A percentile compares a stretch with the other conserved stretches of the same genome.
Evolutionary conservation across 2,797 vertebrate genomes (phyloP).

Genomic region (Pempheris klunzingeri): DNA sequence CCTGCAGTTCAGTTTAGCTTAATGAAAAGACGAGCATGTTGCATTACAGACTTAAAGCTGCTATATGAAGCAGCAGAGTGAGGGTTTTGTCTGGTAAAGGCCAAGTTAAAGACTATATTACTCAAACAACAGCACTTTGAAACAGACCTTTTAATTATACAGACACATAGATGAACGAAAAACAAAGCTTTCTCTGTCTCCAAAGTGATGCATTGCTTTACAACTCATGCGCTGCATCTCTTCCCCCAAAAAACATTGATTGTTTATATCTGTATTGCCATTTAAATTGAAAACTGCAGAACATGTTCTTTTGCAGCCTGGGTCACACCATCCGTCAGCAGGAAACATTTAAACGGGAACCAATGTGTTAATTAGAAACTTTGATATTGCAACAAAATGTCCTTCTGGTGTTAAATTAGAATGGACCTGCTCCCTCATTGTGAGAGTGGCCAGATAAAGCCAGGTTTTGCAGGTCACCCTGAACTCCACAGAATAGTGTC

Average conservation of each 20-base stretch:
- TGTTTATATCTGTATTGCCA: background rate
- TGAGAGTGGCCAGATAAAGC: no score
- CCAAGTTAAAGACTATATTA: background rate
- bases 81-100: background rate
- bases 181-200: background rate
- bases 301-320: background rate
- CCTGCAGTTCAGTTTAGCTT: constrained; percentile 33
- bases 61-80: constrained; percentile 1
- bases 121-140: background rate
- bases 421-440: no score
- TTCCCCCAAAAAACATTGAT: background rate
- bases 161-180: background rate
- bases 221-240: background rate
- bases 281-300: background rate
- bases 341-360: background rate
- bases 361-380: no score
- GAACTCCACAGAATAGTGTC: no score
- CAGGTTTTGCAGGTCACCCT: no score
- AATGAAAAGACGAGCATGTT: constrained; percentile 28
- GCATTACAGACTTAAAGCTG: constrained; percentile 46
- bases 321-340: background rate
- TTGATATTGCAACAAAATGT: no score
- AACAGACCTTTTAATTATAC: background rate
- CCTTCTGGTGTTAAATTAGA: no score
- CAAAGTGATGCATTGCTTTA: background rate